Evolutionary conservation across 1,140 invertebrate species (phyloP), one percentile per base, ranked within the genome.

Genomic region (Rhyzopertha dominica): DNA sequence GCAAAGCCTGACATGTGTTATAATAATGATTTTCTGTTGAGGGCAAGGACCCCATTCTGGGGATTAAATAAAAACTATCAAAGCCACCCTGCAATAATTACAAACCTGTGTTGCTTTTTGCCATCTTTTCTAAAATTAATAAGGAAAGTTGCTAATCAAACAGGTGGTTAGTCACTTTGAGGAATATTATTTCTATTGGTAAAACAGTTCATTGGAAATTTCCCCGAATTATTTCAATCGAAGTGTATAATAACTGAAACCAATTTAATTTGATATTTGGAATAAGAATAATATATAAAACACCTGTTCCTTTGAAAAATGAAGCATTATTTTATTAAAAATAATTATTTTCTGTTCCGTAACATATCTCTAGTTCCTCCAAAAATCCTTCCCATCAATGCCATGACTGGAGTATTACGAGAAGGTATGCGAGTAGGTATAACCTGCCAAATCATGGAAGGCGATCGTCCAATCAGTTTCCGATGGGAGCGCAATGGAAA

Each of bases 401-500:
- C 89, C 28, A 81, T 88, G 70, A 82, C 81, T 20, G 80, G 84
- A 59, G 71, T 85, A 56, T 70, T 91, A 38, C 77, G 87, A 42
- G 90, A 95, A 73, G 93, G 93, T 9, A 92, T 93, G 78, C 74
- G 92, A 44, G 88, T 90, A 7, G 89, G 89, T 18, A 87, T 96
- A 51, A 87, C 90, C 43, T 97, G 94, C 71, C 87, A 91, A 60
- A 90, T 96, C 53, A 82, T 92, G 61, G 90, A 93, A 71, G 94
- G 94, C 9, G 93, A 98, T 74, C 78, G 90, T 48, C 93, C 93
- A 13, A 83, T 98, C 49, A 84, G 81, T 42, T 90, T 97, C 68
- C 74, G 79, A 18, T 90, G 85, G 85, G 85, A 85, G 61, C 79
- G 85, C 62, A 86, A 93, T 65, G 86, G 84, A 20, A 77, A 84